phyloP scores from a whole-genome alignment of 2,888 invertebrate species.

The Chloroclysta siterata region DNA sequence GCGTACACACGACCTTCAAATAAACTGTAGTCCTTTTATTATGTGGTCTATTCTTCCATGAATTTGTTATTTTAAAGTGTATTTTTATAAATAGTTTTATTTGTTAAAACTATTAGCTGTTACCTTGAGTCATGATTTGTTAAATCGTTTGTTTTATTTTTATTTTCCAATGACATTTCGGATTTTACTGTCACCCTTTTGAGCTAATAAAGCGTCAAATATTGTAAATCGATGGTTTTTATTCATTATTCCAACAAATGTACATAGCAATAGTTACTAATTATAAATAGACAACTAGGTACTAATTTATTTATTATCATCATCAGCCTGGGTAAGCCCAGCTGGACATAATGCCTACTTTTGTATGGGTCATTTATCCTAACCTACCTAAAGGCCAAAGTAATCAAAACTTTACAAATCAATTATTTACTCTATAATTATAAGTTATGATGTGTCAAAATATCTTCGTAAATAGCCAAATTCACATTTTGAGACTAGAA shows the following conservation, averaged over 20 bases:
- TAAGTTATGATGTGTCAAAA: background rate
- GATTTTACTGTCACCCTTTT: conserved; percentile 80
- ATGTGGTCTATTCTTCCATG: conserved; percentile 40
- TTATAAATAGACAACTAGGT: background rate
- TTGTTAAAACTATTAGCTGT: conserved; percentile 81
- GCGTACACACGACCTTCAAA: conserved; percentile 10
- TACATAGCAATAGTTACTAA: background rate
- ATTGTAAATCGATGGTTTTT: conserved; percentile 75
- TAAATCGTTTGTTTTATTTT: conserved; percentile 83
- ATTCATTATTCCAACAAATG: conserved; percentile 42
- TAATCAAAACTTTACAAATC: background rate
- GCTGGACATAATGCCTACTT: too few relatives aligned
- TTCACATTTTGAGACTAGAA: conserved; percentile 21
- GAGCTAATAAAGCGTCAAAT: conserved; percentile 83
- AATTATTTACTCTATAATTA: too few relatives aligned
- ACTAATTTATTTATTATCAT: too few relatives aligned
- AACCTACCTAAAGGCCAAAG: background rate
- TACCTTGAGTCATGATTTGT: conserved; percentile 84
- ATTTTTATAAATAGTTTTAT: conserved; percentile 80
- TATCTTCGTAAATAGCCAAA: conserved; percentile 3
- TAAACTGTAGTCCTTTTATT: conserved; percentile 14
- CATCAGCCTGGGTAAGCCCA: too few relatives aligned
- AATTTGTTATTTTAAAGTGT: conserved; percentile 73
- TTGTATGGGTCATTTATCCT: too few relatives aligned
- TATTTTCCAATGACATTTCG: conserved; percentile 81